Evolutionary conservation across 2,888 invertebrate species (phyloP).

Genomic region (Scaeva pyrastri): DNA sequence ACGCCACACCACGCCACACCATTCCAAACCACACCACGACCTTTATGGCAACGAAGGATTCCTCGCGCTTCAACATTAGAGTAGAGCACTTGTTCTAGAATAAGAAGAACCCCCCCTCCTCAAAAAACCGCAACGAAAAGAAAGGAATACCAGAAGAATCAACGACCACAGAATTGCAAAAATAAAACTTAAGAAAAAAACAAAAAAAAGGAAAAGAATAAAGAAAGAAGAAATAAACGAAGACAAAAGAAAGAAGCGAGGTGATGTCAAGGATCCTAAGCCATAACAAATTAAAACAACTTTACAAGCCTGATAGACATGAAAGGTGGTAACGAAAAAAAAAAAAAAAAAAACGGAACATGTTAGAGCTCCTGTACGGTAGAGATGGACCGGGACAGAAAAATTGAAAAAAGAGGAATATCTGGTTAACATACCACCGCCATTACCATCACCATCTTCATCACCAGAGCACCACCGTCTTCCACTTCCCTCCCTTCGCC

Average conservation of each 20-base stretch:
- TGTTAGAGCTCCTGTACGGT: constrained; percentile 20
- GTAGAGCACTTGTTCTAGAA: not conserved
- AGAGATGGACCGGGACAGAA: constrained; percentile 20
- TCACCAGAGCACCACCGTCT: too few species aligned
- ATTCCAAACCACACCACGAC: too few species aligned
- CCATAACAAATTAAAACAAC: constrained; percentile 76
- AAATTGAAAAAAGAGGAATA: constrained; percentile 3
- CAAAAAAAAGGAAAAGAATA: not conserved
- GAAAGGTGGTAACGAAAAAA: constrained; percentile 38
- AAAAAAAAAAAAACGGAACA: constrained; percentile 41
- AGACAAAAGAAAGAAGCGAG: constrained; percentile 35
- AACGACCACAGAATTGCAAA: constrained; percentile 50
- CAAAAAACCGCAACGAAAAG: constrained; percentile 46
- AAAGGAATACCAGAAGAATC: constrained; percentile 38
- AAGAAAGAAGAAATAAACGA: not conserved
- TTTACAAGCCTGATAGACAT: constrained; percentile 76
- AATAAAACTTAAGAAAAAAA: constrained; percentile 10
- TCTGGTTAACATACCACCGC: constrained; percentile 54
- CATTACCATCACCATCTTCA: constrained; percentile 36
- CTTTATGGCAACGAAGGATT: not conserved
- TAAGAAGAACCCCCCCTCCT: not conserved
- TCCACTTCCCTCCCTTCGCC: not conserved
- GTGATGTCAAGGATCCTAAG: constrained; percentile 73
- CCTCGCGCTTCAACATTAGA: not conserved
- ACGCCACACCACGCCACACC: too few species aligned